Percentiles rank a stretch among this genome's conserved stretches.
Evolutionary conservation across 2,888 invertebrate species (phyloP).

Genomic region (Cremastinae sp.): DNA sequence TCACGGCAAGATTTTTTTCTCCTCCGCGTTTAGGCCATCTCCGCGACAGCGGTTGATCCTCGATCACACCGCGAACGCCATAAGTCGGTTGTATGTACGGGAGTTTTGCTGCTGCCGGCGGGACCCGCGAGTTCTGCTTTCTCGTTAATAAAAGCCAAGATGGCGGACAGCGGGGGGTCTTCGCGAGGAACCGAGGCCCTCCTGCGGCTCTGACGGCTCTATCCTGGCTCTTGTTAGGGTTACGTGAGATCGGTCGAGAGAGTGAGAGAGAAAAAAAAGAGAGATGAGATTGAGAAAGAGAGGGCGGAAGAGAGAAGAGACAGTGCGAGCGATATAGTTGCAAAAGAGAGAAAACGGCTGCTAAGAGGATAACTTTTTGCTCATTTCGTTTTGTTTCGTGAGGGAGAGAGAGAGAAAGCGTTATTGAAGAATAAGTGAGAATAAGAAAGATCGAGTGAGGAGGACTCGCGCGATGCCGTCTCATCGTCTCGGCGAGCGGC

Average conservation of each 20-base stretch:
- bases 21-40: slow-evolving; percentile 4
- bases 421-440: slow-evolving; percentile 17
- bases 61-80: slow-evolving; percentile 40
- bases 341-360: too few relatives aligned
- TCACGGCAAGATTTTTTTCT: background rate
- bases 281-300: slow-evolving; percentile 18
- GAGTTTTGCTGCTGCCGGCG: slow-evolving; percentile 40
- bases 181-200: slow-evolving; percentile 75
- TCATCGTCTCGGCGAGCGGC: slow-evolving; percentile 70
- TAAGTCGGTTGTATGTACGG: slow-evolving; percentile 33
- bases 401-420: slow-evolving; percentile 23
- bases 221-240: slow-evolving; percentile 76
- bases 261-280: slow-evolving; percentile 53
- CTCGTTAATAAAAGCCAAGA: slow-evolving; percentile 80
- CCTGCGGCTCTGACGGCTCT: slow-evolving; percentile 80
- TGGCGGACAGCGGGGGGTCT: slow-evolving; percentile 79
- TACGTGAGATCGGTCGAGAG: slow-evolving; percentile 50
- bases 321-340: background rate
- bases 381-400: slow-evolving; percentile 37
- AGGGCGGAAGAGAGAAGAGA: slow-evolving; percentile 6
- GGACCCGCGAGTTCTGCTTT: slow-evolving; percentile 68
- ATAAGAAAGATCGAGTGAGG: slow-evolving; percentile 46
- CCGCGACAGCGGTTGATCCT: slow-evolving; percentile 49
- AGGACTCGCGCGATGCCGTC: slow-evolving; percentile 49
- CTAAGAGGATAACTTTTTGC: slow-evolving; percentile 11